Conservation (phyloP, 2,888 invertebrate genomes). For the Gari tellinella region DNA sequence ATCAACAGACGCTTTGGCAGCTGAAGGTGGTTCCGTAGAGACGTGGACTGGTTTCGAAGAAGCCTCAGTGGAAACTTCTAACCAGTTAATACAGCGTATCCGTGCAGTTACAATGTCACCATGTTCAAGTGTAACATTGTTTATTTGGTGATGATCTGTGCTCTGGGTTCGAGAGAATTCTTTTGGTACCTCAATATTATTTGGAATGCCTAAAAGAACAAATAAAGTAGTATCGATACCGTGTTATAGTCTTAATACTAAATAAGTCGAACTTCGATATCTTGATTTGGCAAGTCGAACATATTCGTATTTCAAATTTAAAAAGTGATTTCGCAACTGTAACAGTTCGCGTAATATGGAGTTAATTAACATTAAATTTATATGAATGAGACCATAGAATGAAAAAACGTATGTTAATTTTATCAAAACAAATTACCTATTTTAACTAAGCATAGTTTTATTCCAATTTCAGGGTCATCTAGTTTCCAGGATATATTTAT, state of each 20-base stretch:
- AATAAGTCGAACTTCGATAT: too few relatives aligned
- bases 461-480: slow-evolving; percentile 25
- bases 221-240: too few relatives aligned
- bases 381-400: too few relatives aligned
- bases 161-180: neutral
- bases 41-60: slow-evolving; percentile 8
- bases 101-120: slow-evolving; percentile 16
- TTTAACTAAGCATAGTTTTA: slow-evolving; percentile 19
- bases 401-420: neutral
- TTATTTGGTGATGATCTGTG: neutral
- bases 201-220: slow-evolving; percentile 14
- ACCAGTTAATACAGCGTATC: slow-evolving; percentile 34
- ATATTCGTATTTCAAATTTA: too few relatives aligned
- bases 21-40: slow-evolving; percentile 1
- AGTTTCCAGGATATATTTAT: slow-evolving; percentile 20
- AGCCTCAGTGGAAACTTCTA: slow-evolving; percentile 15
- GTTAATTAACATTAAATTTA: too few relatives aligned
- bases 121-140: slow-evolving; percentile 3
- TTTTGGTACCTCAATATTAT: slow-evolving; percentile 1
- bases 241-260: too few relatives aligned
- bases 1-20: neutral
- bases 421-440: slow-evolving; percentile 17
- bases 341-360: too few relatives aligned
- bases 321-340: too few relatives aligned
- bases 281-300: too few relatives aligned